Conservation (phyloP, 1,140 invertebrate species). For the Triops longicaudatus region DNA sequence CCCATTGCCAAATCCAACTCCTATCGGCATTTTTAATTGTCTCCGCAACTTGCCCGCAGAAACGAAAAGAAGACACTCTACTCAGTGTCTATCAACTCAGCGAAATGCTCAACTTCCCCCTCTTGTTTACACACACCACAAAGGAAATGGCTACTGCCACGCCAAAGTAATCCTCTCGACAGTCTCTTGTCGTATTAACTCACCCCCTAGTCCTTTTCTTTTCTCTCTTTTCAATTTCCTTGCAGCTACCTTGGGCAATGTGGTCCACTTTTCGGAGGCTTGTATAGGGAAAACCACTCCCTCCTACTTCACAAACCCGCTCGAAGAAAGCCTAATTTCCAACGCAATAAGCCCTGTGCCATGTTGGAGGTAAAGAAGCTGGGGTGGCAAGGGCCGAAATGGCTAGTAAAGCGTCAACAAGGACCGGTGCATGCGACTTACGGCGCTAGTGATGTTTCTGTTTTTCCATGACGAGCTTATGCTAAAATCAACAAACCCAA, state of each 20-base stretch:
- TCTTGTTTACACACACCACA: background rate
- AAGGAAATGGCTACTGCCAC: conserved; percentile 13
- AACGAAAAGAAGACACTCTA: background rate
- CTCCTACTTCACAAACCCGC: background rate
- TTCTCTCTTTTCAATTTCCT: background rate
- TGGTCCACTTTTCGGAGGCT: too few species aligned
- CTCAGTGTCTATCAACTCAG: background rate
- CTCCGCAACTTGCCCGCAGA: background rate
- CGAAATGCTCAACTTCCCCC: background rate
- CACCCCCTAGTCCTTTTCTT: background rate
- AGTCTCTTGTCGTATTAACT: background rate
- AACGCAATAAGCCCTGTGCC: background rate
- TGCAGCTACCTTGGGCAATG: background rate
- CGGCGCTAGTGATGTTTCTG: too few species aligned
- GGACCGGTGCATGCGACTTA: background rate
- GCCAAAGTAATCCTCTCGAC: background rate
- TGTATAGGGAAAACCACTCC: too few species aligned
- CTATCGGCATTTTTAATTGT: too few species aligned
- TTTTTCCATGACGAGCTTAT: too few species aligned
- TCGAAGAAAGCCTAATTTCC: background rate
- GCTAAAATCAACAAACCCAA: too few species aligned
- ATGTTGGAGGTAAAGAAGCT: background rate
- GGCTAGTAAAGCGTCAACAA: background rate
- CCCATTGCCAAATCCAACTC: too few species aligned
- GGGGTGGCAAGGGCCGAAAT: background rate